Evolutionary conservation across 2,888 invertebrate species (phyloP), one percentile per base, ranked within the genome.

Genomic region (Pelosia muscerda): DNA sequence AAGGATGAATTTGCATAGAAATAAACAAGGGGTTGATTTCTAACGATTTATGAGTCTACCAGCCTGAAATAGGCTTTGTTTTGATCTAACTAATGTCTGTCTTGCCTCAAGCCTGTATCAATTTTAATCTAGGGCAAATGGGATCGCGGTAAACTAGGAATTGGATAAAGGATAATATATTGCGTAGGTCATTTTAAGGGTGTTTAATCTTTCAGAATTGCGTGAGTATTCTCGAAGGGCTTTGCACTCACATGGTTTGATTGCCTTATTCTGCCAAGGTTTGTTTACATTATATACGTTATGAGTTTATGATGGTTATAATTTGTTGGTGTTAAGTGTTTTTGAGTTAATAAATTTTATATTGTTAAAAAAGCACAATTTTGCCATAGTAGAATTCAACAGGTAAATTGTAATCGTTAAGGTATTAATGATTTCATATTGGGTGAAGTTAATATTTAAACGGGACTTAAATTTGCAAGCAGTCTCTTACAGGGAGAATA

Each of bases 1-100:
- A 88, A 88, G 87, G 86, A 81, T 76, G 81, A 86, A 91, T 91
- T 91, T 91, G 88, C 91, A 91, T 91, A 87, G 88, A 89, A 90
- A 91, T 90, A 91, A 90, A 91, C 89, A 88, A 79, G 87, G 87
- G 88, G 87, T 86, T 89, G 89, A 89, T 89, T 90, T 88, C 86
- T 78, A 82, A 84, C 85, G 86, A 91, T 91, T 90, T 90, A 91
- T 90, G 81, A 73, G 69, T 55, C 67, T 70, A 72, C 72, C 72
- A 71, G 74, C 66, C 75, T 71, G 72, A 69, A 83, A 82, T 81
- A 74, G 80, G 85, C 84, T 86, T 89, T 87, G 88, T 88, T 89
- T 86, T 84, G 86, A 86, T 87, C 84, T 81, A 83, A 87, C 85
- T 88, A 89, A 90, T 90, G 86, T 86, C 83, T 81, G 78, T 79